These are phyloP conservation scores for Premnoplex brunnescens DNA, from an alignment of 2,797 vertebrate genomes.

Conservation along the genomic window DNA sequence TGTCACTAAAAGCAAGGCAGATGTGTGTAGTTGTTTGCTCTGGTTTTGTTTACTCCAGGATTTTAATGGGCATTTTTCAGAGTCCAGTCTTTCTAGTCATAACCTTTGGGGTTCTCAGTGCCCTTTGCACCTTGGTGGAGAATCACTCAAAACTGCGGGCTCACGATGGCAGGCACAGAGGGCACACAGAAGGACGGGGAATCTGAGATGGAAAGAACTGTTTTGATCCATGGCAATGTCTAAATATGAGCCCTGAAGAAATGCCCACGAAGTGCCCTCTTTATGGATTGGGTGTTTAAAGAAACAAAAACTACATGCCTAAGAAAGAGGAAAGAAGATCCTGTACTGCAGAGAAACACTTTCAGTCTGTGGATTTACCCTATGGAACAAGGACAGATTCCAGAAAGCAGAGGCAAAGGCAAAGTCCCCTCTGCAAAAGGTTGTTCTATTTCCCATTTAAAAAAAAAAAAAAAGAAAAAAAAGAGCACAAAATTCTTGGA, in stretches of 20 bases:
- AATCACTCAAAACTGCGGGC: not conserved
- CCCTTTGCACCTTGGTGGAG: not conserved
- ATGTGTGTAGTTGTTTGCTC: not conserved
- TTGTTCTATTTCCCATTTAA: not conserved
- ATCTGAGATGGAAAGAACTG: not conserved
- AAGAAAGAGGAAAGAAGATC: not conserved
- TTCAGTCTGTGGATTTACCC: not conserved
- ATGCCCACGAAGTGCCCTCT: rapidly evolving
- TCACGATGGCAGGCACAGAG: rapidly evolving
- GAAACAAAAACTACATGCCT: not conserved
- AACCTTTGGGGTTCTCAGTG: not conserved
- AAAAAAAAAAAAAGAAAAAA: no score
- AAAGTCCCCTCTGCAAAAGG: not conserved
- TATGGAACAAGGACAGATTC: not conserved
- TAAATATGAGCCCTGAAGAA: not conserved
- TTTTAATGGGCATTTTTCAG: not conserved
- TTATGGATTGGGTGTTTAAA: not conserved
- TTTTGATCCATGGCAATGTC: not conserved
- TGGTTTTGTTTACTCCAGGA: not conserved
- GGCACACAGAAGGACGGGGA: not conserved
- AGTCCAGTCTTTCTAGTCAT: not conserved
- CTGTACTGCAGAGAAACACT: not conserved
- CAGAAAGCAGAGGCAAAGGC: not conserved
- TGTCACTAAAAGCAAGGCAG: not conserved
- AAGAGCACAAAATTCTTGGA: not conserved